These are phyloP conservation scores for Leptoclinus maculatus DNA, from an alignment of 2,797 vertebrate species.

Conservation along the genomic window DNA sequence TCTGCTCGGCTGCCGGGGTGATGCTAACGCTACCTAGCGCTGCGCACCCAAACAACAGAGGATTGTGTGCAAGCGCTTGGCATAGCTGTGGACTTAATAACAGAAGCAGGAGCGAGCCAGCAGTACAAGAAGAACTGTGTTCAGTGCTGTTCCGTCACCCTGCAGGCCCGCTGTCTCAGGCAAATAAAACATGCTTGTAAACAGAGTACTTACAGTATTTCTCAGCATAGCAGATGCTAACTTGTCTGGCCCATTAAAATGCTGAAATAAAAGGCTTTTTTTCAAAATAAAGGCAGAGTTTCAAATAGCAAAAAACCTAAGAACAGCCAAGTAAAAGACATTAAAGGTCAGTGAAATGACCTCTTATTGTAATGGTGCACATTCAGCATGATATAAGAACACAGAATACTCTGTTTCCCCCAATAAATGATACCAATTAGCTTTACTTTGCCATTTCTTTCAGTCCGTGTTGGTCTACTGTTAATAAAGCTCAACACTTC, in stretches of 20 bases:
- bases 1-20: slow-evolving; percentile 46
- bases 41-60: slow-evolving; percentile 56
- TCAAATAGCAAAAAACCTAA: not conserved
- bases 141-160: slow-evolving; percentile 43
- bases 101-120: slow-evolving; percentile 46
- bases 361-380: no score
- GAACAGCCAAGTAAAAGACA: not conserved
- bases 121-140: slow-evolving; percentile 35
- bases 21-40: slow-evolving; percentile 67
- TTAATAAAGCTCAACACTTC: no score
- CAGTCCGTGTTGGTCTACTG: no score
- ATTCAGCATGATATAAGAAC: not conserved
- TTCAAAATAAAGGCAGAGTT: not conserved
- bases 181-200: slow-evolving; percentile 46
- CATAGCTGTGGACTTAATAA: slow-evolving; percentile 47
- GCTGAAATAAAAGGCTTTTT: not conserved
- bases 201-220: slow-evolving; percentile 41
- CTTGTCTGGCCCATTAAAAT: slow-evolving; percentile 12
- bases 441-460: no score
- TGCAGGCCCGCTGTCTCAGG: slow-evolving; percentile 33
- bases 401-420: not conserved
- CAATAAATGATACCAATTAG: no score
- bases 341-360: not conserved
- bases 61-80: slow-evolving; percentile 60
- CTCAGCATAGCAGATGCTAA: slow-evolving; percentile 47